Evolutionary conservation across 2,797 vertebrate species (phyloP).

Genomic region (Adelosebastes latens): DNA sequence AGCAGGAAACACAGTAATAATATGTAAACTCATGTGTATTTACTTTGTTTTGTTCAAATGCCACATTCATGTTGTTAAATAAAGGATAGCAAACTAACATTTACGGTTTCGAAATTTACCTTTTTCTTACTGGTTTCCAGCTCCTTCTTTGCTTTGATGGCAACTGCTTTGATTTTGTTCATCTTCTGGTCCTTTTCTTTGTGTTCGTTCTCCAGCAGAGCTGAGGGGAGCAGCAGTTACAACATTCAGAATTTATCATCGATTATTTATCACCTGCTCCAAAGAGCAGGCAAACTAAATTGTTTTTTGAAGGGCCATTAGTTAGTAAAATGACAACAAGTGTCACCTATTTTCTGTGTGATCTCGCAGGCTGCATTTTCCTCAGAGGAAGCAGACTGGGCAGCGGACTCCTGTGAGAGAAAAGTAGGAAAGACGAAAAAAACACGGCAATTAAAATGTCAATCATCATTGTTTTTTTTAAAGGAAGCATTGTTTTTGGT

Average conservation of each 20-base stretch:
- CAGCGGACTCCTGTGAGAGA: constrained; percentile 77
- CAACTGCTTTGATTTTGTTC: constrained; percentile 95
- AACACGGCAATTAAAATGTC: background rate
- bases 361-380: constrained; percentile 79
- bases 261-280: background rate
- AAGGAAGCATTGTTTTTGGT: background rate
- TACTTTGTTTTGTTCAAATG: background rate
- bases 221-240: constrained; percentile 51
- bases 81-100: background rate
- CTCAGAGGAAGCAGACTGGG: constrained; percentile 71
- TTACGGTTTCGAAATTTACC: constrained; percentile 75
- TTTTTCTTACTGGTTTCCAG: constrained; percentile 91
- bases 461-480: background rate
- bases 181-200: constrained; percentile 91
- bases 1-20: background rate
- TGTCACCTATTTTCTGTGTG: constrained; percentile 88
- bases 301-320: background rate
- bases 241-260: background rate
- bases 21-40: background rate
- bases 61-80: background rate
- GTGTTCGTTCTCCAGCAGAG: constrained; percentile 84
- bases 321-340: background rate
- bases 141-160: constrained; percentile 96
- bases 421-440: background rate
- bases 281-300: background rate